A percentile compares a stretch with the other conserved stretches of the same genome.
phyloP scores from a whole-genome alignment of 2,888 invertebrate genomes.

The Lissonota sp. region DNA sequence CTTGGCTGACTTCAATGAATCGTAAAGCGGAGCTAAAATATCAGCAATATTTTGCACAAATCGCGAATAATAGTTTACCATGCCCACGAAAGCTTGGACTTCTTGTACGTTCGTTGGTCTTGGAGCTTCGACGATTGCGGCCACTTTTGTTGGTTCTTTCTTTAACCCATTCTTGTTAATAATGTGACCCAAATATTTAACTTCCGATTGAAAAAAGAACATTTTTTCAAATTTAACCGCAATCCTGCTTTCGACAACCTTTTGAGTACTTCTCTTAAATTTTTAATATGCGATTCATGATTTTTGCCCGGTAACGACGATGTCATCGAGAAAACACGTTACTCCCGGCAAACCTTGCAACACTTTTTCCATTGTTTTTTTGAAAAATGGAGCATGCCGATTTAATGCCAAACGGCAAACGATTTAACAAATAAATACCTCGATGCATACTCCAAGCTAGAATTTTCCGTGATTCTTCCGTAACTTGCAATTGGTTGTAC shows the following conservation, averaged over 20 bases:
- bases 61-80: constrained; percentile 79
- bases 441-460: constrained; percentile 70
- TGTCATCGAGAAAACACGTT: constrained; percentile 10
- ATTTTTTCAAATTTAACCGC: not conserved
- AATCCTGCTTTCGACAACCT: not conserved
- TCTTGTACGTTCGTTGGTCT: constrained; percentile 69
- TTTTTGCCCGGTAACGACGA: not conserved
- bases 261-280: not conserved
- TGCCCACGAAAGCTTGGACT: constrained; percentile 74
- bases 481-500: constrained; percentile 75
- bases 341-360: not conserved
- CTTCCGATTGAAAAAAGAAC: constrained; percentile 1
- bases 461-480: constrained; percentile 67
- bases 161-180: constrained; percentile 2
- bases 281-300: not conserved
- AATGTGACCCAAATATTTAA: not conserved
- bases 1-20: constrained; percentile 51
- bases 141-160: constrained; percentile 23
- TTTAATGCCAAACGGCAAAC: constrained; percentile 75
- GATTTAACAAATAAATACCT: constrained; percentile 61
- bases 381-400: constrained; percentile 53
- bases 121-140: constrained; percentile 70
- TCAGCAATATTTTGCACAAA: constrained; percentile 75
- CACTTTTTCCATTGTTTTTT: not conserved
- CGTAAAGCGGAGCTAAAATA: constrained; percentile 74